These are phyloP conservation scores for Alligator mississippiensis DNA, from an alignment of 2,113 vertebrate species.

Conservation along the genomic window DNA sequence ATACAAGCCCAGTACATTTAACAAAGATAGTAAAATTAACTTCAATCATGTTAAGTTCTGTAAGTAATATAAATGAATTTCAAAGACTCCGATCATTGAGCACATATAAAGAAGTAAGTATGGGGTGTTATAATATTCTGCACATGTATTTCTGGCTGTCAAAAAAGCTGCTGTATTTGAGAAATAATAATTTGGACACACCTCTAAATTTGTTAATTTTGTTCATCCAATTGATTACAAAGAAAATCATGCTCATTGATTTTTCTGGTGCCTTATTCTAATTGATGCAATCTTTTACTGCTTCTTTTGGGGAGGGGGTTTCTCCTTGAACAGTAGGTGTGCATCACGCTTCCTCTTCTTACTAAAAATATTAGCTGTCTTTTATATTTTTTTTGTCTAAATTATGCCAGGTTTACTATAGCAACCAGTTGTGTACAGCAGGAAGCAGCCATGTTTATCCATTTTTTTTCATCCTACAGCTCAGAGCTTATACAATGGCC, in stretches of 20 bases:
- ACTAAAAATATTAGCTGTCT: not conserved
- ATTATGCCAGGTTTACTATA: not conserved
- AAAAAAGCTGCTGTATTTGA: not conserved
- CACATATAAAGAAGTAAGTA: not conserved
- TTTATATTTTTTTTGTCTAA: not conserved
- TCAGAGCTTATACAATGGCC: not conserved
- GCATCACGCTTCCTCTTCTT: not conserved
- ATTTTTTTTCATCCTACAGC: not conserved
- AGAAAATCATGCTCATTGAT: not conserved
- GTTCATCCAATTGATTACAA: not conserved
- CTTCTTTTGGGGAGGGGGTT: not conserved
- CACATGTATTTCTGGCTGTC: not conserved
- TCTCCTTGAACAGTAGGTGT: not conserved
- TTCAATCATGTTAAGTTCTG: slow-evolving; percentile 20
- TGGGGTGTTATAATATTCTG: not conserved
- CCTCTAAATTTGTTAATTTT: slow-evolving; percentile 16
- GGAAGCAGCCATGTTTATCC: slow-evolving; percentile 9
- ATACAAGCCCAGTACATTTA: not conserved
- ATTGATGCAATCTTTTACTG: not conserved
- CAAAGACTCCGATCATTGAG: not conserved
- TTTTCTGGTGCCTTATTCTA: not conserved
- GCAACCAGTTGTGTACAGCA: not conserved
- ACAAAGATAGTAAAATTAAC: slow-evolving; percentile 28
- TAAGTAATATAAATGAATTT: not conserved
- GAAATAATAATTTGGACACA: not conserved